Evolutionary conservation across 2,888 invertebrate genomes (phyloP).

Genomic region (Aphidoletes aphidimyza): DNA sequence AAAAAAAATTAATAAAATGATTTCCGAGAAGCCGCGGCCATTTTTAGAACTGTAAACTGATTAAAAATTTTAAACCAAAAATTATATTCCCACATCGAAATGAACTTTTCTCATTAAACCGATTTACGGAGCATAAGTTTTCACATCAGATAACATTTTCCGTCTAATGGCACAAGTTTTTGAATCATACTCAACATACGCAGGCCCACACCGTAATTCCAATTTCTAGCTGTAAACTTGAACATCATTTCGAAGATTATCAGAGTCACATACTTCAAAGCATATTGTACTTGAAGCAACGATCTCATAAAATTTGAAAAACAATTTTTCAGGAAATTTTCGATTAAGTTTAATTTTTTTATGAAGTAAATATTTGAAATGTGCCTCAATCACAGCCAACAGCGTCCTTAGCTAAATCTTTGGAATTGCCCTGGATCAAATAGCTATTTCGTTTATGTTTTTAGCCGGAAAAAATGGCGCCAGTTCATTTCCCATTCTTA

Average conservation of each 20-base stretch:
- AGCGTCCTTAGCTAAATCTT: too few species aligned
- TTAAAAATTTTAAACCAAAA: conserved; percentile 47
- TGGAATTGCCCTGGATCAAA: too few species aligned
- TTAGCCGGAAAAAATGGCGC: background rate
- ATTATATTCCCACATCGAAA: background rate
- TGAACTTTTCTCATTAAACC: conserved; percentile 34
- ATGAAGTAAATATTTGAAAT: background rate
- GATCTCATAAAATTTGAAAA: background rate
- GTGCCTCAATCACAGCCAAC: background rate
- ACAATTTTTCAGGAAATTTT: background rate
- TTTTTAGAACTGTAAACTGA: background rate
- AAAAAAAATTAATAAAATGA: background rate
- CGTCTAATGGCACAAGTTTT: conserved; percentile 39
- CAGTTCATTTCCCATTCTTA: background rate
- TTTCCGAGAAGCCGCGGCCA: background rate
- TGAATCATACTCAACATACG: too few species aligned
- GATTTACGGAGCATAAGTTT: conserved; percentile 28
- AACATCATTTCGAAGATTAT: conserved; percentile 25
- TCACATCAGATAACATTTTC: conserved; percentile 33
- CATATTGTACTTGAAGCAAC: conserved; percentile 24
- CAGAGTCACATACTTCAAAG: conserved; percentile 24
- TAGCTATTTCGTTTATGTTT: background rate
- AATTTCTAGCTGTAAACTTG: background rate
- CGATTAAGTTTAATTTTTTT: background rate
- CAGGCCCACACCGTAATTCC: conserved; percentile 14